phyloP scores from a whole-genome alignment of 2,888 invertebrate species.

The Caenorhabditis afra region DNA sequence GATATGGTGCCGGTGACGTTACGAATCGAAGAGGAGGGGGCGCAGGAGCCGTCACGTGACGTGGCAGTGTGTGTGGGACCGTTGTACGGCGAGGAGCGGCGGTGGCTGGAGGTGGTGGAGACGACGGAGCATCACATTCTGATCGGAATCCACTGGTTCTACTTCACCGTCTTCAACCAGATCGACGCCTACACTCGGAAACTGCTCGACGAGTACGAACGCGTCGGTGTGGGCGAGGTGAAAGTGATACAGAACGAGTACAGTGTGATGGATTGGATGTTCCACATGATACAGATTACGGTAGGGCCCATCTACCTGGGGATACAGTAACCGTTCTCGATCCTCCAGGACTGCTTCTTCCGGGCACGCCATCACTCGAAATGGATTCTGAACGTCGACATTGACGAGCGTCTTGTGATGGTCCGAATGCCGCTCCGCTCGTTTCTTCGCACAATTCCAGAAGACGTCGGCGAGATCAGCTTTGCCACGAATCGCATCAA shows the following conservation, averaged over 20 bases:
- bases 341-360: constrained; percentile 24
- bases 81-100: not conserved
- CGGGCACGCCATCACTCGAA: constrained; percentile 22
- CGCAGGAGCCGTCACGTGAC: constrained; percentile 10
- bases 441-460: not conserved
- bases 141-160: not conserved
- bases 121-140: not conserved
- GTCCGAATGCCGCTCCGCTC: not conserved
- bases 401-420: constrained; percentile 23
- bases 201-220: constrained; percentile 12
- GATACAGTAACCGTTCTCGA: not conserved
- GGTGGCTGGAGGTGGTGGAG: not conserved
- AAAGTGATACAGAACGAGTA: constrained; percentile 7
- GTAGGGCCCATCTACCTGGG: not conserved
- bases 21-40: constrained; percentile 10
- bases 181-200: constrained; percentile 1
- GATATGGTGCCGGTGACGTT: constrained; percentile 7
- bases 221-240: not conserved
- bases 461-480: no score
- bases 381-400: constrained; percentile 31
- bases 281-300: constrained; percentile 13
- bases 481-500: no score
- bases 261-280: constrained; percentile 20
- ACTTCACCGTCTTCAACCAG: constrained; percentile 16
- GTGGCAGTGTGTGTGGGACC: not conserved